Base-by-base conservation (phyloP, 2,797 vertebrate species). In the Manis crassicaudata region DNA sequence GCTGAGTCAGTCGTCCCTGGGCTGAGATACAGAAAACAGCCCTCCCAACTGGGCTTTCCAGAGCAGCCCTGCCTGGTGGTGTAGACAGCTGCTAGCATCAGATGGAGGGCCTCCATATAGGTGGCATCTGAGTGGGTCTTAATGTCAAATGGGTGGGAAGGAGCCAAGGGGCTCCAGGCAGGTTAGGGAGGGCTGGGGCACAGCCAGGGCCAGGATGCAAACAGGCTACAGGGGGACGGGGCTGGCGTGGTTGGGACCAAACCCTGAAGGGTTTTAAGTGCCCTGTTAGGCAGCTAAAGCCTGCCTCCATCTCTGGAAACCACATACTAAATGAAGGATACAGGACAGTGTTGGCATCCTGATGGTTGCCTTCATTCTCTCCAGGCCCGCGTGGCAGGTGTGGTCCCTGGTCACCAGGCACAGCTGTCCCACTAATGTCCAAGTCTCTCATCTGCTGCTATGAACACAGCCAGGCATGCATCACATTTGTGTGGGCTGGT, bases 361-460 rank as follows among this genome's bases (percentile, higher is more conserved):
- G 37, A 40, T 40, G 37, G 37, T 40, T 21, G 56, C 58, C 58
- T 25, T 9, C 23, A 5, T 25, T 60, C 58, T 25, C 58, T 9
- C 23, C 58, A 60, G 23, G 21, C 58, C 23, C 11, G 7, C 8
- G 3, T 60, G 23, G 56, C 21, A 58, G 56, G 46, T 11, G 46
- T 46, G 46, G 46, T 46, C 46, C 46, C 46, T 46, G 46, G 46
- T 46, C 46, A 12, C 46, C 46, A 11, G 46, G 46, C 46, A 46
- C 46, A 46, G 46, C 46, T 46, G 46, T 46, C 46, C 46, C 46
- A 46, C 46, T n/a, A 46, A 11, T 3, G 2, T 76, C 73, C 32
- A 1, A 32, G 32, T 9, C 52, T 58, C 21, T 46, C 0, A 0
- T 50, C 63, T 29, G 18, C 7, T 1, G 14, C 12, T 12, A 2